phyloP scores from a whole-genome alignment of 2,113 vertebrate genomes.

The Silurus glanis region DNA sequence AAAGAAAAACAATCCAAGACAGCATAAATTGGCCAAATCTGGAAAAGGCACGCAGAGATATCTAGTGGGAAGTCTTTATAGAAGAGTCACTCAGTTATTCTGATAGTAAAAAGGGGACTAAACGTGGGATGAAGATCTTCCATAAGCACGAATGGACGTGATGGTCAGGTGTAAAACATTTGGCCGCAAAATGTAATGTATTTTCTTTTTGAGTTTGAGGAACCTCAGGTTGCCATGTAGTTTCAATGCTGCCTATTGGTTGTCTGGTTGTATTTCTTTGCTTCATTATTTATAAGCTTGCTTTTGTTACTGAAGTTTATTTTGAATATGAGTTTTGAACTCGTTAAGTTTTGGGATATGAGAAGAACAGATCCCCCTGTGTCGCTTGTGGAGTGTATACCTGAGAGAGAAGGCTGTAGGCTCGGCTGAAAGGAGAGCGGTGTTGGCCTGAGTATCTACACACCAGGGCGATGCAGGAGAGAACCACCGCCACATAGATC shows the following conservation, averaged over 20 bases:
- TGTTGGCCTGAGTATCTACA: constrained; percentile 75
- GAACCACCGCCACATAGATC: constrained; percentile 74
- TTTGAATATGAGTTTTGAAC: background rate
- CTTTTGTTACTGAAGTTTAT: background rate
- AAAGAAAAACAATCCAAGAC: too few species aligned
- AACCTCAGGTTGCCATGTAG: background rate
- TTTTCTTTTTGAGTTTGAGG: too few species aligned
- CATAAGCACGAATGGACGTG: background rate
- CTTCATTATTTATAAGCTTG: background rate
- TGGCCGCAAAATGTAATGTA: background rate
- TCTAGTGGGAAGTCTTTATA: background rate
- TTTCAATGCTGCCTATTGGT: background rate
- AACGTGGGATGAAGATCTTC: background rate
- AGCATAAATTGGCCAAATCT: background rate
- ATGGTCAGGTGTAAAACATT: background rate
- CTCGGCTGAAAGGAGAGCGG: constrained; percentile 60
- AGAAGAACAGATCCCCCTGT: background rate
- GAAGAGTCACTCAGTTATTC: background rate
- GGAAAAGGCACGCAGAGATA: background rate
- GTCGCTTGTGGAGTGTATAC: constrained; percentile 52
- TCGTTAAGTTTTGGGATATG: background rate
- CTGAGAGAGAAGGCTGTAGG: constrained; percentile 52
- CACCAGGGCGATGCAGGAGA: constrained; percentile 66
- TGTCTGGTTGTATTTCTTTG: background rate
- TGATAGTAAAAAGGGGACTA: background rate